These are phyloP conservation scores for Trissolcus japonicus DNA, from an alignment of 2,888 invertebrate species.

Conservation along the genomic window DNA sequence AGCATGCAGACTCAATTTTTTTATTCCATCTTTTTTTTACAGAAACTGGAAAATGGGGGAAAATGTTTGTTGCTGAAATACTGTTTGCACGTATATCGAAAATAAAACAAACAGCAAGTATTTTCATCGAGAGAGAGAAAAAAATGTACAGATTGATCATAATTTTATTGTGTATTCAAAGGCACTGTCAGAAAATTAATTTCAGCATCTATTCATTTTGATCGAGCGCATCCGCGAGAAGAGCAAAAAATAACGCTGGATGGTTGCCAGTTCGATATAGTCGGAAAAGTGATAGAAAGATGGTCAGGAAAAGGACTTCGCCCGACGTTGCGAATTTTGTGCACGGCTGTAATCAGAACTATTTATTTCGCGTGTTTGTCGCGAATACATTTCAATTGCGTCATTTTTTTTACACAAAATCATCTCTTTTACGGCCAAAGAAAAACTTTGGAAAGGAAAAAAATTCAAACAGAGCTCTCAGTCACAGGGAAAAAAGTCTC, in stretches of 20 bases:
- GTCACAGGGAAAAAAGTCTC: no score
- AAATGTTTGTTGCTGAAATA: no score
- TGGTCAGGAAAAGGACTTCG: constrained; percentile 16
- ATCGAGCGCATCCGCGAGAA: constrained; percentile 30
- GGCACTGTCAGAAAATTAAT: constrained; percentile 45
- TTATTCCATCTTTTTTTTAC: constrained; percentile 1
- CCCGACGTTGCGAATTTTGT: neutral
- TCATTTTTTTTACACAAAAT: neutral
- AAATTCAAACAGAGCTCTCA: no score
- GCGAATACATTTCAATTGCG: constrained; percentile 3
- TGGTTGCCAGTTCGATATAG: constrained; percentile 25
- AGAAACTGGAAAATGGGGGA: neutral
- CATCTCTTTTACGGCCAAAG: neutral
- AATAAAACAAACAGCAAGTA: no score
- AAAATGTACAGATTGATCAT: neutral
- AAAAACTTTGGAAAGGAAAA: no score
- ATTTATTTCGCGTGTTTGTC: constrained; percentile 30
- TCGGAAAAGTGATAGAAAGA: constrained; percentile 30
- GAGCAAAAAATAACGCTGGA: constrained; percentile 41
- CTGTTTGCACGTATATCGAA: no score
- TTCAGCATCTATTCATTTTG: constrained; percentile 37
- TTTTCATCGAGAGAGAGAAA: no score
- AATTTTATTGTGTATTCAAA: constrained; percentile 32
- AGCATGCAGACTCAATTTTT: constrained; percentile 2
- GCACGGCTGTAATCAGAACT: constrained; percentile 16